Evolutionary conservation across 2,888 invertebrate genomes (phyloP), one percentile per base, ranked within the genome.

Genomic region (Pimpla rufipes): DNA sequence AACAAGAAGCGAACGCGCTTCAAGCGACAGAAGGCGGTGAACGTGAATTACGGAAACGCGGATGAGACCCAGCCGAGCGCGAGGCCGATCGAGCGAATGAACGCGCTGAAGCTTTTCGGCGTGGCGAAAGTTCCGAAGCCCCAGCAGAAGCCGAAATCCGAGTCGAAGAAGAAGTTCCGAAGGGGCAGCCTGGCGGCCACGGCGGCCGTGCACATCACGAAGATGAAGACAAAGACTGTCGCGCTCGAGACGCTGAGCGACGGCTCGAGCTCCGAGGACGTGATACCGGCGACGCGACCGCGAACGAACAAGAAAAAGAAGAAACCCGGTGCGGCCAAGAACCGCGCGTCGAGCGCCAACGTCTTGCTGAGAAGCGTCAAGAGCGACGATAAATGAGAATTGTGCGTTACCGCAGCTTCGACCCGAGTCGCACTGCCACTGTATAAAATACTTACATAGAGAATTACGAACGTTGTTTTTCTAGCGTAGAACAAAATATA

Each of bases 171-270:
- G 79, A 94, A 94, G 83, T 96, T 96, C 88, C 95, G 95, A 88
- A 95, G 95, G 86, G 93, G 95, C 80, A 95, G 95, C 21, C 93
- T 95, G 83, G 95, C 96, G 0, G 95, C 95, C 37, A 95, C 95
- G 11, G 95, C 95, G 10, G 86, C 86, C 16, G 76, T 86, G 11
- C 86, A 81, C 47, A 81, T 88, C 5, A 79, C 87, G 10, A 89
- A 90, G 52, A 70, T 79, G 18, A 89, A 88, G 79, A 74, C 66
- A 45, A 88, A 88, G 74, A 67, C 75, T 18, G 66, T 83, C n/a
- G n/a, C n/a, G 2, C 59, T 79, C 13, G 88, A 89, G 73, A 85
- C 86, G 6, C 85, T 71, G 64, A 88, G 83, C 78, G 89, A 91
- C n/a, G 90, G 89, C 76, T 90, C 90, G 0, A 90, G 89, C 78